Conservation (phyloP, 1,140 invertebrate species). For the Brachionus plicatilis region DNA sequence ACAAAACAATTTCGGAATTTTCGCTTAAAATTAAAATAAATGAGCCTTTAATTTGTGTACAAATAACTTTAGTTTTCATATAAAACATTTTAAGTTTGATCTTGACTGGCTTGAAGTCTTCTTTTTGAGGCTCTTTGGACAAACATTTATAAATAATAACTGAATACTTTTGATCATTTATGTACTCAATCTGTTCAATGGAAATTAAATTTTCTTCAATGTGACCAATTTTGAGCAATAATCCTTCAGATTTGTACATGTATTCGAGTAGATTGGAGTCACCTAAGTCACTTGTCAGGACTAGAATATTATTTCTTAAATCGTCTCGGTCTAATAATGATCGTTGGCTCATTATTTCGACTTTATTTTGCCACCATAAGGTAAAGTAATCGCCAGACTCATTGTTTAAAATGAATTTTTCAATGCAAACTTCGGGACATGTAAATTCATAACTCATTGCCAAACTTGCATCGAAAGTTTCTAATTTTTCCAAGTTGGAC, state of each 20-base stretch:
- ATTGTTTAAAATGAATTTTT: neutral
- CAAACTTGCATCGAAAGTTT: neutral
- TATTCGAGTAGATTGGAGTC: neutral
- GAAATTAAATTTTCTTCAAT: neutral
- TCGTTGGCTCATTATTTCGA: neutral
- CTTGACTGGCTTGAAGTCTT: neutral
- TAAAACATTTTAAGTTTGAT: conserved; percentile 6
- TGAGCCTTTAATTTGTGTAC: neutral
- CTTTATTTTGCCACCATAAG: conserved; percentile 7
- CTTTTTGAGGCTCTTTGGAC: neutral
- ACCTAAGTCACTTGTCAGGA: neutral
- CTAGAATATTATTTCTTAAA: neutral
- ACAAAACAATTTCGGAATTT: neutral
- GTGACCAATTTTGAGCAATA: neutral
- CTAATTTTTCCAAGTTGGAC: conserved; percentile 1
- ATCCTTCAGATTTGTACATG: conserved; percentile 16
- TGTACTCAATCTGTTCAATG: conserved; percentile 15
- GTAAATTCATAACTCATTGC: neutral
- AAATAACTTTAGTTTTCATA: neutral
- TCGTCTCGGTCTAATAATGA: conserved; percentile 4
- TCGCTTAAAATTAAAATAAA: neutral
- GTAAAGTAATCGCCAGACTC: neutral
- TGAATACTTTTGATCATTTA: neutral
- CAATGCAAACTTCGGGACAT: neutral
- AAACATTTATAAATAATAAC: neutral